These are phyloP conservation scores for Melanaphis sacchari DNA, from an alignment of 1,140 invertebrate species.

Conservation along the genomic window DNA sequence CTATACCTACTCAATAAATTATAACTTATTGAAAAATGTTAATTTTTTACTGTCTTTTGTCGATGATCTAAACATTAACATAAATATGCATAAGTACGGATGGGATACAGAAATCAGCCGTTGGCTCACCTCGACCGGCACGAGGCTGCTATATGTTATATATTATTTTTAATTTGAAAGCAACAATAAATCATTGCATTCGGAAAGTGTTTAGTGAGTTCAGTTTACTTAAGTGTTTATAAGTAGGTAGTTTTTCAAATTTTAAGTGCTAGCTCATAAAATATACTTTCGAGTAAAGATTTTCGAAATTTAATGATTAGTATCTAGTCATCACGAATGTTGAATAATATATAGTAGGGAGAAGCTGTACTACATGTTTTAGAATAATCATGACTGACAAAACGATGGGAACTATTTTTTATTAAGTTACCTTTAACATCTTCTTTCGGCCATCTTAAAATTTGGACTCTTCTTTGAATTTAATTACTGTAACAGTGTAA, in stretches of 20 bases:
- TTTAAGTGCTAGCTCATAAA: background rate
- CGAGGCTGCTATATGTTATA: background rate
- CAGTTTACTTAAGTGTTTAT: background rate
- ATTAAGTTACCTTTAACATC: background rate
- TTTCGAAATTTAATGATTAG: background rate
- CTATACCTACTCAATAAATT: background rate
- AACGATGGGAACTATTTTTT: background rate
- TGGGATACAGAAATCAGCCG: background rate
- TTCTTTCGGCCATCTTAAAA: background rate
- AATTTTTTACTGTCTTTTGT: conserved; percentile 1
- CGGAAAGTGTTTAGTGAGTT: background rate
- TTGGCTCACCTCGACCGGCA: background rate
- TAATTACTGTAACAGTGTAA: background rate
- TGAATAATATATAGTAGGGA: background rate
- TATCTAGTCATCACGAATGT: background rate
- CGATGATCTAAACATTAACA: background rate
- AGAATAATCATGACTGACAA: background rate
- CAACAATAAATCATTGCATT: background rate
- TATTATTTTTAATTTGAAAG: conserved; percentile 8
- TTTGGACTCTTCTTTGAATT: background rate
- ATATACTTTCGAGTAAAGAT: background rate
- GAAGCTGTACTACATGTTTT: conserved; percentile 2
- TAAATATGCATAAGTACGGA: background rate
- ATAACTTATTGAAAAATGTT: background rate
- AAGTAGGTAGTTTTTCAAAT: background rate